Base-by-base conservation (phyloP, 2,888 invertebrate genomes). In the Serripes groenlandicus region DNA sequence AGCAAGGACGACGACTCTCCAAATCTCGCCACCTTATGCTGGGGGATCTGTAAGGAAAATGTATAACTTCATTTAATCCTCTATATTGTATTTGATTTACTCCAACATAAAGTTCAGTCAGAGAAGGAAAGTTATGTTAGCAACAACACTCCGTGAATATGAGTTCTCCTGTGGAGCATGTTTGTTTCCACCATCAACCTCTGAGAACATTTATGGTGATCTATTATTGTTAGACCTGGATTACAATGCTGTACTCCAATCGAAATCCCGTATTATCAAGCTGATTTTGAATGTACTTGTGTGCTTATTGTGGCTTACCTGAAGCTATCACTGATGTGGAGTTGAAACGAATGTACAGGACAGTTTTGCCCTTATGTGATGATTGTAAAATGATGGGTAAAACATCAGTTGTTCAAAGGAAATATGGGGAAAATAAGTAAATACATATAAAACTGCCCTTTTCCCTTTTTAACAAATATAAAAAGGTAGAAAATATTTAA, bases 121-220 rank as follows among this genome's bases (percentile, higher is more conserved):
- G 35, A 56, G 75, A 23, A 56, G 69, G 42, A 26, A 68, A n/a
- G 21, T 75, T 1, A 1, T n/a, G 1, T 37, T 75, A n/a, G 75
- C 75, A 15, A 9, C 35, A 1, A 1, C 11, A 7, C 18, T 75
- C 1, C 56, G 68, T 28, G 75, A 75, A 30, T 54, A 15, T 68
- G 69, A 75, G 28, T 75, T 35, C 28, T 42, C 68, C 21, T 75
- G 75, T 69, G 75, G 75, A 3, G 32, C 68, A 3, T 37, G 52
- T 30, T n/a, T 74, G 3, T 23, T 52, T n/a, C 52, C 37, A 32
- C 37, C 64, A 52, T 26, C n/a, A 49, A 30, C n/a, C n/a, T 30
- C 52, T 9, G 4, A 30, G 52, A 30, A 75, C 52, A n/a, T n/a
- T n/a, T 28, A 30, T 64, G 42, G 28, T 11, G 15, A 3, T 28